A percentile compares a stretch with the other conserved stretches of the same genome.
Conservation (phyloP, 2,888 invertebrate species). For the Petrophora chlorosata region DNA sequence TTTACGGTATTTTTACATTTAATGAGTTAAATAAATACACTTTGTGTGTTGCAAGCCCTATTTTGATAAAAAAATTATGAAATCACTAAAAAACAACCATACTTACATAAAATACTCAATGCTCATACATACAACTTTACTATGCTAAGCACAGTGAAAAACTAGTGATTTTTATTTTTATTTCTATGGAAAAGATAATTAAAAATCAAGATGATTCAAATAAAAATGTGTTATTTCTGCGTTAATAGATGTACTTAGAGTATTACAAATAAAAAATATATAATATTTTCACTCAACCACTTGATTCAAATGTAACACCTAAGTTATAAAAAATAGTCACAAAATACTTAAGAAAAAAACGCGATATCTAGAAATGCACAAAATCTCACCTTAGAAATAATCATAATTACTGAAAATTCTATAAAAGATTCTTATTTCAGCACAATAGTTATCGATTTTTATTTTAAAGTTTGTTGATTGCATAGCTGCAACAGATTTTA, state of each 20-base stretch:
- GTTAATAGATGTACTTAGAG: no score
- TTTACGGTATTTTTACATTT: no score
- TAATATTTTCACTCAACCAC: constrained; percentile 7
- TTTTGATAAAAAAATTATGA: background rate
- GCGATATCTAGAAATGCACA: constrained; percentile 25
- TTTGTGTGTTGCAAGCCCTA: background rate
- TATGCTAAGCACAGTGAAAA: constrained; percentile 15
- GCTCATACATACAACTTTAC: constrained; percentile 5
- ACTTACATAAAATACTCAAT: constrained; percentile 14
- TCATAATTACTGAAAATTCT: background rate
- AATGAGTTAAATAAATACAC: no score
- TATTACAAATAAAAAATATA: constrained; percentile 2
- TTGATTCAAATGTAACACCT: constrained; percentile 17
- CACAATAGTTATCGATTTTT: constrained; percentile 11
- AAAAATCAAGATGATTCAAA: no score
- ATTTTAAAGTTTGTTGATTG: constrained; percentile 9
- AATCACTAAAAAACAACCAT: constrained; percentile 1
- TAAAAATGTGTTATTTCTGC: no score
- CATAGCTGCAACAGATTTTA: constrained; percentile 17
- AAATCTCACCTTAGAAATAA: constrained; percentile 13
- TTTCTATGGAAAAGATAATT: background rate
- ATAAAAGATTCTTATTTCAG: constrained; percentile 5
- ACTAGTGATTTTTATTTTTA: background rate
- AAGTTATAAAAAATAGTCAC: constrained; percentile 39
- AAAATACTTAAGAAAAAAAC: constrained; percentile 38